These are phyloP conservation scores for Propithecus perrieri DNA, from an alignment of 2,797 vertebrate species.

Conservation along the genomic window DNA sequence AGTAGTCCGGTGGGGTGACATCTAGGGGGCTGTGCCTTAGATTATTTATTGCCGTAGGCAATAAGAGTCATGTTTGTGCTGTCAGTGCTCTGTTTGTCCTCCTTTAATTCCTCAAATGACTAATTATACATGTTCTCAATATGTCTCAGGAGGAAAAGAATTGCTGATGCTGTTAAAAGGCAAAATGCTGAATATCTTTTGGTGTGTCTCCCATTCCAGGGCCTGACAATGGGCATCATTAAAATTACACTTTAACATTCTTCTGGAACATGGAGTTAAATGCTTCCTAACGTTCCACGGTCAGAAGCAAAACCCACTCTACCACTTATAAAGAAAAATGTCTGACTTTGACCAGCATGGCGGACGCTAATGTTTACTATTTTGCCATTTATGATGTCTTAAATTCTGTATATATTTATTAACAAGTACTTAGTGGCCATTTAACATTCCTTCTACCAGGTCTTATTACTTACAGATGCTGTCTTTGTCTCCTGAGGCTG, in stretches of 20 bases:
- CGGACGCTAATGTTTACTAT: neutral
- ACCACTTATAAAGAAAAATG: conserved; percentile 20
- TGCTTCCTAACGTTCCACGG: neutral
- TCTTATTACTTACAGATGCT: neutral
- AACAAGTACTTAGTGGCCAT: neutral
- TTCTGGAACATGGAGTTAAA: conserved; percentile 56
- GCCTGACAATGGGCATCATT: conserved; percentile 62
- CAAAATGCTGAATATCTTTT: conserved; percentile 25
- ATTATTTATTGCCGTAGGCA: neutral
- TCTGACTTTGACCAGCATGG: neutral
- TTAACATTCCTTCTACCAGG: neutral
- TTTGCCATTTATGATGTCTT: neutral
- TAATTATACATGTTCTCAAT: conserved; percentile 62
- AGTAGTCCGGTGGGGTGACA: neutral
- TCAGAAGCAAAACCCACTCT: conserved; percentile 14
- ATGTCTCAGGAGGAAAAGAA: conserved; percentile 23
- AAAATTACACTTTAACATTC: conserved; percentile 69
- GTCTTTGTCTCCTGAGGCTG: neutral
- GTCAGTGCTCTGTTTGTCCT: conserved; percentile 17
- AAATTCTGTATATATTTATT: neutral
- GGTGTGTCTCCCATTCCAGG: conserved; percentile 15
- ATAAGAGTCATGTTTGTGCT: neutral
- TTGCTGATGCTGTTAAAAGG: conserved; percentile 51
- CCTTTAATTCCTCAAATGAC: conserved; percentile 71
- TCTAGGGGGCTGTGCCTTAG: neutral